Conservation (phyloP, 2,888 invertebrate genomes). For the Resseliella maxima region DNA sequence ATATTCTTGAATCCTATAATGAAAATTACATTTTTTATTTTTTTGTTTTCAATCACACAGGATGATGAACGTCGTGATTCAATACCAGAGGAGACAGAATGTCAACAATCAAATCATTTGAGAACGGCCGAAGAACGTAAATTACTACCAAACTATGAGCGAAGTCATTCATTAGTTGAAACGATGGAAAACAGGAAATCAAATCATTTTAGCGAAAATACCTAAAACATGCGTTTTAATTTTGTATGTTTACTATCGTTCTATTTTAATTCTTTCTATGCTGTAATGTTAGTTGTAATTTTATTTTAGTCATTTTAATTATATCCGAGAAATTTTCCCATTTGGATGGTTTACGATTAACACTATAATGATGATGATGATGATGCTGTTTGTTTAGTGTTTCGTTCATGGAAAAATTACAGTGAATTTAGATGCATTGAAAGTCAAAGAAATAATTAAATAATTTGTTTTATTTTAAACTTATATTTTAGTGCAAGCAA, state of each 20-base stretch:
- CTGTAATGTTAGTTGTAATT: background rate
- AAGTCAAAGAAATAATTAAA: background rate
- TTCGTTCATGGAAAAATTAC: background rate
- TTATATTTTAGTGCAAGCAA: background rate
- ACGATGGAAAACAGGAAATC: background rate
- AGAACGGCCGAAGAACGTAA: background rate
- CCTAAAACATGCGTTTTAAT: background rate
- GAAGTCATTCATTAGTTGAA: slow-evolving; percentile 18
- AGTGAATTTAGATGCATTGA: slow-evolving; percentile 13
- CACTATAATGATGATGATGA: background rate
- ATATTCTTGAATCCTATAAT: too few species aligned
- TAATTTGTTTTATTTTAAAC: slow-evolving; percentile 12
- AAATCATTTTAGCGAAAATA: slow-evolving; percentile 40
- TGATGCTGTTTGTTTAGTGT: too few species aligned
- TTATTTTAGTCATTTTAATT: background rate
- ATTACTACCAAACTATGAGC: too few species aligned
- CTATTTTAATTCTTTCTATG: background rate
- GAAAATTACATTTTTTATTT: too few species aligned
- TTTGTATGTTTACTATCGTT: slow-evolving; percentile 28
- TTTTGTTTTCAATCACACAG: slow-evolving; percentile 60
- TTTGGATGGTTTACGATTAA: background rate
- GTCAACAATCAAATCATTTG: slow-evolving; percentile 8
- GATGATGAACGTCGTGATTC: slow-evolving; percentile 70
- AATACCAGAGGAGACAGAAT: slow-evolving; percentile 72
- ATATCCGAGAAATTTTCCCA: background rate